phyloP scores from a whole-genome alignment of 1,140 invertebrate species.

The Drusus annulatus region DNA sequence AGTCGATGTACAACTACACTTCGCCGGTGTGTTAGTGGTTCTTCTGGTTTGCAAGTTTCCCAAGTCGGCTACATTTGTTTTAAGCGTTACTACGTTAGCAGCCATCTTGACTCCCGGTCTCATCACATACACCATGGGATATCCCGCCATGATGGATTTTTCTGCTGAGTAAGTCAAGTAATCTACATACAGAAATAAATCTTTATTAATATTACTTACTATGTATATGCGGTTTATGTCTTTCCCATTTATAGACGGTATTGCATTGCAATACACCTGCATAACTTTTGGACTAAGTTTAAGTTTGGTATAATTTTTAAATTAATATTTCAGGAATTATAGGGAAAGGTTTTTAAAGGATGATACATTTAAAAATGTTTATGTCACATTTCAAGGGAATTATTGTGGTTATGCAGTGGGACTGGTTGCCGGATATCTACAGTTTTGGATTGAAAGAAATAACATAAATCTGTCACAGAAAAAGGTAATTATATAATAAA shows the following conservation, averaged over 20 bases:
- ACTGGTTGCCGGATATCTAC: neutral
- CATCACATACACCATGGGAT: constrained; percentile 63
- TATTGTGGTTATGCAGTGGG: neutral
- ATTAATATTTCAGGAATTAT: neutral
- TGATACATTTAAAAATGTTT: neutral
- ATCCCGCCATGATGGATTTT: constrained; percentile 63
- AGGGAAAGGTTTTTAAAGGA: neutral
- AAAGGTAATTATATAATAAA: neutral
- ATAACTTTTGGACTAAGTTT: neutral
- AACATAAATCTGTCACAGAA: neutral
- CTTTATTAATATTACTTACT: neutral
- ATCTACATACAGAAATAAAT: no score
- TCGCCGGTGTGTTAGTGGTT: constrained; percentile 62
- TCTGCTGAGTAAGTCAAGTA: constrained; percentile 64
- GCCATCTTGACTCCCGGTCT: constrained; percentile 61
- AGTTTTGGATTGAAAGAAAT: constrained; percentile 5
- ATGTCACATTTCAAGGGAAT: neutral
- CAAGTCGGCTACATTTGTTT: constrained; percentile 56
- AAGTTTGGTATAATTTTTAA: neutral
- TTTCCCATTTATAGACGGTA: no score
- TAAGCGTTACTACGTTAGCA: constrained; percentile 53
- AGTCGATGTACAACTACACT: constrained; percentile 66
- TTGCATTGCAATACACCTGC: no score
- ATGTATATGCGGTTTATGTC: no score
- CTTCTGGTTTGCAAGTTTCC: constrained; percentile 59